Conservation (phyloP, 2,797 vertebrate species). For the Melopsittacus undulatus region DNA sequence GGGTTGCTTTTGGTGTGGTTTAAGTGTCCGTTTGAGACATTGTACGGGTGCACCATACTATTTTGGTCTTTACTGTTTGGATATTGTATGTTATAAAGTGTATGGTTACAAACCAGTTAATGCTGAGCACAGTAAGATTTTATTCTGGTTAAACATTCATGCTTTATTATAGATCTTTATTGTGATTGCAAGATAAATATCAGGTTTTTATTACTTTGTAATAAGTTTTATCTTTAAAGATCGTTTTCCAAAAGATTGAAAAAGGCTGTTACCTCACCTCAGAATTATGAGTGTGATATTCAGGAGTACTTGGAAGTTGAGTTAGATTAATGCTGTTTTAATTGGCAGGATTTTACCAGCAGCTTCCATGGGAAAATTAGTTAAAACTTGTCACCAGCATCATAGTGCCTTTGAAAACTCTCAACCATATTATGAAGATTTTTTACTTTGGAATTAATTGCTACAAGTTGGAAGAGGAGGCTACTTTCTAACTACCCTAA, state of each 20-base stretch:
- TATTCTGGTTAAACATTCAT: background rate
- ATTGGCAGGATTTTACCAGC: background rate
- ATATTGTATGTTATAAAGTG: background rate
- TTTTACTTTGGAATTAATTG: background rate
- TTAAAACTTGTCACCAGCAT: background rate
- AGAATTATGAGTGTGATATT: background rate
- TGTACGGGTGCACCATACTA: rapidly evolving
- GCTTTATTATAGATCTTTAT: background rate
- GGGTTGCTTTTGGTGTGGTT: background rate
- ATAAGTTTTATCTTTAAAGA: constrained; percentile 48
- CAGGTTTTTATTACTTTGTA: constrained; percentile 5
- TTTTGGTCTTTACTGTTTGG: background rate
- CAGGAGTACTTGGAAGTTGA: background rate
- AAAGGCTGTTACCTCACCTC: background rate
- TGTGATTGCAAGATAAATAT: constrained; percentile 1
- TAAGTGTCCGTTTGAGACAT: background rate
- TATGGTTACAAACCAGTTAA: background rate
- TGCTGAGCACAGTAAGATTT: background rate
- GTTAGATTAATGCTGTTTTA: background rate
- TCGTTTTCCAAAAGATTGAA: constrained; percentile 9
- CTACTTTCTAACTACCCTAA: background rate
- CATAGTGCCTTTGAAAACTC: background rate
- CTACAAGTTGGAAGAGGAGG: background rate
- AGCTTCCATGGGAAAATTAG: background rate
- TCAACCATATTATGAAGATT: background rate